Base-by-base conservation (phyloP, 2,113 vertebrate species). In the Triplophysa rosa region DNA sequence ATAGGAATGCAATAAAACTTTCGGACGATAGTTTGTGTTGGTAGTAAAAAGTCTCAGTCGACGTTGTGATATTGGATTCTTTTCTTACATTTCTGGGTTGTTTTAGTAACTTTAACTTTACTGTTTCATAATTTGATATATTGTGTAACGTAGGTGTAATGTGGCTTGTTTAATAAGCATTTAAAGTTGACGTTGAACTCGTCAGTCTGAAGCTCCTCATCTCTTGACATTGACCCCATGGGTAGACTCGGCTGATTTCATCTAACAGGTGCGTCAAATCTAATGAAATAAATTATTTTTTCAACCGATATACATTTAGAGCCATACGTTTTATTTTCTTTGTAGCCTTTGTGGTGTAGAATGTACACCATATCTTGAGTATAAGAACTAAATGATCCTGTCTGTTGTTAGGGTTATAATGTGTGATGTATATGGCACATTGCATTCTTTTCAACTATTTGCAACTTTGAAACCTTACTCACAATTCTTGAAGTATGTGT, bases 181-280 rank as follows among this genome's bases (percentile, higher is more conserved):
- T 69, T 62, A 11, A 59, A 13, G 59, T 75, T 63, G 42, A 49
- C 16, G 37, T 14, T 19, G n/a, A 17, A 61, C 56, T 24, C 70
- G 40, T 49, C n/a, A n/a, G n/a, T n/a, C 58, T 63, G 24, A 58
- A 75, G 11, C 37, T 3, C 19, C 8, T 8, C 8, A 21, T 9
- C 54, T 21, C 19, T 49, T 49, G 23, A 40, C 29, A 16, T 16
- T 37, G 54, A 75, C 72, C 59, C 13, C 16, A 49, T 75, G 72
- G 59, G 40, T 61, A 40, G 5, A 75, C 72, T 19, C 37, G 21
- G 40, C 11, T 75, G 59, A 75, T 75, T 63, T 63, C 42, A 63
- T 63, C 40, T 4, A 75, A 47, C 40, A 75, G 72, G 72, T 75
- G 42, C 24, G 72, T 63, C 72, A 49, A 5, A 49, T 29, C 8